Conservation (phyloP, 1,140 invertebrate genomes). For the Tyrophagus putrescentiae region DNA sequence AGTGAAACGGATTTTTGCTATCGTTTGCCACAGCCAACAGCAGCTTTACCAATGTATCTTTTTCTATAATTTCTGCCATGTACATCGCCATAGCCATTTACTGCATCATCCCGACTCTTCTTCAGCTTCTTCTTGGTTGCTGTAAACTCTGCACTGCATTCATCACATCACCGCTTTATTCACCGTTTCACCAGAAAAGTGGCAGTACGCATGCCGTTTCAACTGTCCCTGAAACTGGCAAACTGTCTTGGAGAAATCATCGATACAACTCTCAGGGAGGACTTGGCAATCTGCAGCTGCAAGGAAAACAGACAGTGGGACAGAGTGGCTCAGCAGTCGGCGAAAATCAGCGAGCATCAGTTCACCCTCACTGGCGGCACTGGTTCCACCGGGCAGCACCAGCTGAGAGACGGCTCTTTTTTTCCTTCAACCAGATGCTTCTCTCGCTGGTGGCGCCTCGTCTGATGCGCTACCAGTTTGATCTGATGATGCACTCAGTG, state of each 20-base stretch:
- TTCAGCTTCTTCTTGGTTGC: background rate
- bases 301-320: no score
- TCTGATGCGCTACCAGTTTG: constrained; percentile 20
- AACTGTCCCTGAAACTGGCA: background rate
- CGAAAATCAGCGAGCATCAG: background rate
- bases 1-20: no score
- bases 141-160: background rate
- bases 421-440: constrained; percentile 19
- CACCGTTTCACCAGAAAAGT: background rate
- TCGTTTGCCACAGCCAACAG: no score
- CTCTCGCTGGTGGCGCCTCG: constrained; percentile 17
- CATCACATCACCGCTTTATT: background rate
- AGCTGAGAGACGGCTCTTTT: constrained; percentile 15
- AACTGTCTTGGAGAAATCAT: background rate
- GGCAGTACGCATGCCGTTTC: background rate
- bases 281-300: background rate
- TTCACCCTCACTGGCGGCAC: background rate
- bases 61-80: background rate
- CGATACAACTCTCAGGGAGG: no score
- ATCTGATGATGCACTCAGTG: constrained; percentile 20
- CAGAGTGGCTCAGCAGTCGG: no score
- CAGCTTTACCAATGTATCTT: no score
- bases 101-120: background rate
- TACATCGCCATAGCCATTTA: background rate
- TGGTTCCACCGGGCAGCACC: background rate